These are phyloP conservation scores for Helicoverpa armigera DNA, from an alignment of 1,140 invertebrate genomes.

Conservation along the genomic window DNA sequence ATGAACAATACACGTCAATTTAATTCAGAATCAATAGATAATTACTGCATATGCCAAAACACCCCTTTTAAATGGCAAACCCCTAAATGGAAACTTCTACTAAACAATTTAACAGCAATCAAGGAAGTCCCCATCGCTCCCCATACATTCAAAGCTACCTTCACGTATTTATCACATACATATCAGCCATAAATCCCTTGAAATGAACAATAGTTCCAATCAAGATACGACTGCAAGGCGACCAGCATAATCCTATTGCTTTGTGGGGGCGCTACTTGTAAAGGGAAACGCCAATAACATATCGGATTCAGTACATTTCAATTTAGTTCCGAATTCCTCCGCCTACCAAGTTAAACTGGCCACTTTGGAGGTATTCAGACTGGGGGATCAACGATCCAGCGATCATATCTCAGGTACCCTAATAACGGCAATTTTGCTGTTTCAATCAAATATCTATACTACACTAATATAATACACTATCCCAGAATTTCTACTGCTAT, in stretches of 20 bases:
- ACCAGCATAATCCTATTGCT: conserved; percentile 16
- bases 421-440: conserved; percentile 61
- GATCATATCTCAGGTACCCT: conserved; percentile 56
- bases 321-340: conserved; percentile 14
- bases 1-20: neutral
- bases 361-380: conserved; percentile 38
- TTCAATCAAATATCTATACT: conserved; percentile 64
- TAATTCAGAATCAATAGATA: neutral
- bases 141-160: neutral
- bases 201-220: conserved; percentile 62
- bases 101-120: conserved; percentile 36
- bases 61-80: neutral
- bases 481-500: conserved; percentile 26
- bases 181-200: conserved; percentile 54
- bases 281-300: neutral
- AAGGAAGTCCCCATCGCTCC: conserved; percentile 24
- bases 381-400: conserved; percentile 40
- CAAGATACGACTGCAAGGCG: conserved; percentile 52
- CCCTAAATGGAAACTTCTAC: conserved; percentile 8
- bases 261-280: neutral
- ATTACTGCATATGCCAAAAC: neutral
- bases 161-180: conserved; percentile 47
- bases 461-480: too few species aligned
- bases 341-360: conserved; percentile 7
- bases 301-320: conserved; percentile 5